Evolutionary conservation across 2,797 vertebrate genomes (phyloP), one percentile per base, ranked within the genome.

Genomic region (Sebastes matsubarae): DNA sequence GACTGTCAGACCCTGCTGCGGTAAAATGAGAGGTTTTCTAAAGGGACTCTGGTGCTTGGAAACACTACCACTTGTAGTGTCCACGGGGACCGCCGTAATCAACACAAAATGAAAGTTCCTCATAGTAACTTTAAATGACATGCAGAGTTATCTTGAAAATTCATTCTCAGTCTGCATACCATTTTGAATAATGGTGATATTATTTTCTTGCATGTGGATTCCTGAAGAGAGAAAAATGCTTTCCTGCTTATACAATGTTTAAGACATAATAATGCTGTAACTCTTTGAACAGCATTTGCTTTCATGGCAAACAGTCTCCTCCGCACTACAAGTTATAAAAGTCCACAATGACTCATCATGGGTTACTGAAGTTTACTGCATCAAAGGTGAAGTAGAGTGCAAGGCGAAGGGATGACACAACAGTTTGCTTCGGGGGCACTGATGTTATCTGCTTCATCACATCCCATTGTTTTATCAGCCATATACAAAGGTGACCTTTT

Each of bases 321-420:
- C 75, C 30, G 1, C 46, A 73, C 22, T 69, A 4, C 69, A 77
- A 75, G 63, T 86, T 85, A 87, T 88, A 87, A 83, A 82, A 87
- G 72, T 52, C 24, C 60, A 66, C 67, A 64, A 6, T 87, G 79
- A 87, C 74, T 88, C 78, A 75, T 88, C 77, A 71, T 29, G 2
- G 66, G 57, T 68, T 80, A 29, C 75, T 58, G 42, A 75, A 69
- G 68, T 82, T 89, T 73, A 18, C 66, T 70, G 58, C 72, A 77
- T 83, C 68, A 84, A 83, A 88, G 81, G 74, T 86, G 79, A 83
- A 79, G 77, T 3, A 65, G 54, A 88, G 88, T 78, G 68, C 72
- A 82, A 80, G 69, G 75, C 63, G 30, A 80, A 59, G 59, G 65
- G 77, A 68, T 63, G 42, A 24, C 14, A 38, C 55, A 64, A 27